Evolutionary conservation across 2,797 vertebrate genomes (phyloP).

Genomic region (Chaetodon trifasciatus): DNA sequence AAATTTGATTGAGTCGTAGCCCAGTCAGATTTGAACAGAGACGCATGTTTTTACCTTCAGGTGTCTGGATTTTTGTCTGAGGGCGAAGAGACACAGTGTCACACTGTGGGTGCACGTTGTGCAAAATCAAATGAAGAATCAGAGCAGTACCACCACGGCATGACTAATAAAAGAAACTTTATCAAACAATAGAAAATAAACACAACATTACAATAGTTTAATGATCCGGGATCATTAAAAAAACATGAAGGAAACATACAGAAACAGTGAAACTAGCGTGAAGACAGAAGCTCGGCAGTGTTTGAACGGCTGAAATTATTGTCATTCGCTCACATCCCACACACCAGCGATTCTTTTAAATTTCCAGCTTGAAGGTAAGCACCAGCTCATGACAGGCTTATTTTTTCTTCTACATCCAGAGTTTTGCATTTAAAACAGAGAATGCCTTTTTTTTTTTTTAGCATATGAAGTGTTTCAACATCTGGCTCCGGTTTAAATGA

Average conservation of each 20-base stretch:
- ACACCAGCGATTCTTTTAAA: not conserved
- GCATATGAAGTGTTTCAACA: not conserved
- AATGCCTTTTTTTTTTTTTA: not conserved
- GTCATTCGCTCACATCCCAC: not conserved
- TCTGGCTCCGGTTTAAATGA: slow-evolving; percentile 2
- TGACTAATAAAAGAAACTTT: not conserved
- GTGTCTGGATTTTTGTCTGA: not conserved
- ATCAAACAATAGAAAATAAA: slow-evolving; percentile 28
- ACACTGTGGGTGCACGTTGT: not conserved
- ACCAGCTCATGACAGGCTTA: not conserved
- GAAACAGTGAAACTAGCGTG: not conserved
- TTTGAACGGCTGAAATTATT: slow-evolving; percentile 12
- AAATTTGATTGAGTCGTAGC: not conserved
- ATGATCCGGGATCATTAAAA: slow-evolving; percentile 28
- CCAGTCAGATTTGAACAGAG: not conserved
- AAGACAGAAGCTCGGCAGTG: slow-evolving; percentile 5
- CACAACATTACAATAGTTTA: slow-evolving; percentile 19
- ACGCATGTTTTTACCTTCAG: not conserved
- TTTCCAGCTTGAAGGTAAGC: not conserved
- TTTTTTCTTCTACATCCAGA: not conserved
- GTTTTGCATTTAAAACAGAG: not conserved
- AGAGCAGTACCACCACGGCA: not conserved
- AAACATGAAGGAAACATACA: slow-evolving; percentile 14
- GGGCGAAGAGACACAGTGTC: not conserved
- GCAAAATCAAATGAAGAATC: slow-evolving; percentile 30